Evolutionary conservation across 2,888 invertebrate species (phyloP), one percentile per base, ranked within the genome.

Genomic region (Panopea generosa): DNA sequence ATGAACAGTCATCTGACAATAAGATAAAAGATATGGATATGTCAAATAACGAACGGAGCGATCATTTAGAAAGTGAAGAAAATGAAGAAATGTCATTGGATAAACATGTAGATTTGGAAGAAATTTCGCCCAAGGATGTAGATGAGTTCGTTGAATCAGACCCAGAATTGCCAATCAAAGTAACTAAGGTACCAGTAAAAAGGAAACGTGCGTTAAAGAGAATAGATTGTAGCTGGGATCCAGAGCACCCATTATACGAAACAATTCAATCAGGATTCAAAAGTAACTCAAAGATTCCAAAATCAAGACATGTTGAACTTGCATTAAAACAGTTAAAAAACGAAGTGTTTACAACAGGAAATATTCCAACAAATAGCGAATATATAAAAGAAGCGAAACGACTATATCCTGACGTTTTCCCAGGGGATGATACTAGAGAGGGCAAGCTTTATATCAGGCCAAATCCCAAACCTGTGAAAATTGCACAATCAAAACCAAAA

Each of bases 301-400:
- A 59, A 11, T 38, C 55, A 7, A 52, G 43, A 26, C 3, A 29
- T n/a, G 53, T 63, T 0, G 11, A 16, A n/a, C 49, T 29, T 14
- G 57, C 47, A 33, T 18, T 77, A 20, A 43, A 55, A 60, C 11
- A 29, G 20, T 49, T 56, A 22, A 50, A 52, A 52, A 33, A 18
- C 1, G 43, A 38, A n/a, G n/a, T 52, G 18, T 69, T 63, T 38
- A 29, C 18, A 29, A 55, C 59, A 0, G 59, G 24, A n/a, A 27
- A 68, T 43, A 38, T 71, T 16, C 60, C 77, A 4, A 16, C 24
- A 4, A 27, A 62, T 18, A 77, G 67, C 29, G 72, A 53, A n/a
- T 77, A 77, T 45, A 24, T 72, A 9, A 29, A 55, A 26, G 77
- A 77, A 20, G 77, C 72, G 0, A 67, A 47, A 26, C 52, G 74